A percentile compares a stretch with the other conserved stretches of the same genome.
Conservation (phyloP, 2,888 invertebrate genomes). For the Hyppa rectilinea region DNA sequence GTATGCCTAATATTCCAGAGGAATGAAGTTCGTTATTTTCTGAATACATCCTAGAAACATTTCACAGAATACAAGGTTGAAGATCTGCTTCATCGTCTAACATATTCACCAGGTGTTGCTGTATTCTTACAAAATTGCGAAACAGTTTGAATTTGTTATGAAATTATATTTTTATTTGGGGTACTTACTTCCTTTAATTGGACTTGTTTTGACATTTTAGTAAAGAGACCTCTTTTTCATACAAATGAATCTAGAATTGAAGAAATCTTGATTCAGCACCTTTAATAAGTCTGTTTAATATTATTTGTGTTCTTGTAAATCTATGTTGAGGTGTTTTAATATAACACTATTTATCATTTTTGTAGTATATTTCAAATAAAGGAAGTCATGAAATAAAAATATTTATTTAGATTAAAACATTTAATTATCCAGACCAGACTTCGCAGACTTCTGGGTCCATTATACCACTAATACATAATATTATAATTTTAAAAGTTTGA, state of each 20-base stretch:
- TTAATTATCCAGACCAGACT: background rate
- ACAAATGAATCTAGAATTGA: background rate
- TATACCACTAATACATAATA: too few relatives aligned
- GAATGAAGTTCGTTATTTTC: conserved; percentile 19
- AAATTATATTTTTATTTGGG: conserved; percentile 13
- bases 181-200: conserved; percentile 14
- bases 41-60: conserved; percentile 25
- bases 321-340: background rate
- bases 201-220: background rate
- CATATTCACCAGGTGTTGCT: conserved; percentile 21
- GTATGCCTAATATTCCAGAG: conserved; percentile 15
- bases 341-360: background rate
- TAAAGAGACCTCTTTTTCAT: background rate
- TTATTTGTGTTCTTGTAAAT: too few relatives aligned
- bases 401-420: background rate
- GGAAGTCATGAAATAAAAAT: background rate
- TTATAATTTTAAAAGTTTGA: too few relatives aligned
- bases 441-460: background rate
- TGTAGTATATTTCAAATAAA: background rate
- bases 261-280: too few relatives aligned
- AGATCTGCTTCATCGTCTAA: conserved; percentile 3
- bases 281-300: too few relatives aligned
- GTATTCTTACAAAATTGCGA: conserved; percentile 14
- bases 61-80: conserved; percentile 21
- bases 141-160: conserved; percentile 17